A percentile compares a stretch with the other conserved stretches of the same genome.
Evolutionary conservation across 2,888 invertebrate genomes (phyloP).

Genomic region (Myathropa florea): DNA sequence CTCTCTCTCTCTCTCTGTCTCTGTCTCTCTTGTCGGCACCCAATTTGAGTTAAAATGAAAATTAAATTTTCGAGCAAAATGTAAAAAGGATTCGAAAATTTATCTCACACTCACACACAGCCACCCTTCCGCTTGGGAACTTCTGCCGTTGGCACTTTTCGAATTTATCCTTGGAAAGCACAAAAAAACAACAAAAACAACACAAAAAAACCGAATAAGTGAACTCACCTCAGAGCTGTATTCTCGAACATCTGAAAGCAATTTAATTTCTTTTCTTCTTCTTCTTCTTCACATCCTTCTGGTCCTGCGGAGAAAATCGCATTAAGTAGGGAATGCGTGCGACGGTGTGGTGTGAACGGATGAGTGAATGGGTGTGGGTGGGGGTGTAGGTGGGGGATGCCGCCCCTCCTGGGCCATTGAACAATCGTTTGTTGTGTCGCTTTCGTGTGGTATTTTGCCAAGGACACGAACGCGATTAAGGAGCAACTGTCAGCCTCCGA

Average conservation of each 20-base stretch:
- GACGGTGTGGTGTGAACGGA: neutral
- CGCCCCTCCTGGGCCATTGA: slow-evolving; percentile 3
- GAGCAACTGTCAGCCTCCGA: slow-evolving; percentile 56
- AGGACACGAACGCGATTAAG: slow-evolving; percentile 59
- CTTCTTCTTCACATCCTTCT: neutral
- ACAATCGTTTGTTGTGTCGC: slow-evolving; percentile 55
- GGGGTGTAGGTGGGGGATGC: neutral
- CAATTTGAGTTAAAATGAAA: slow-evolving; percentile 30
- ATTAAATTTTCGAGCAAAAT: slow-evolving; percentile 60
- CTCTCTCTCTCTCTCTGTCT: neutral
- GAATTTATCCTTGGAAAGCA: slow-evolving; percentile 1
- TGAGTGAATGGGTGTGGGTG: neutral
- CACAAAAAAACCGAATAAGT: neutral
- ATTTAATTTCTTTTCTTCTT: slow-evolving; percentile 28
- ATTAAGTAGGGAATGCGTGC: slow-evolving; percentile 37
- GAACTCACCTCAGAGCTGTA: slow-evolving; percentile 16
- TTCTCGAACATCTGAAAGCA: slow-evolving; percentile 30
- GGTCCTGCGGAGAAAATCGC: slow-evolving; percentile 36
- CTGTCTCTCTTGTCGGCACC: neutral
- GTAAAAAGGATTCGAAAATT: slow-evolving; percentile 17
- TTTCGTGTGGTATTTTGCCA: slow-evolving; percentile 56
- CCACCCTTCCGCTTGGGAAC: neutral
- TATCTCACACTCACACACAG: neutral
- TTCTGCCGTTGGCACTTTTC: slow-evolving; percentile 48
- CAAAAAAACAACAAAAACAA: neutral